Evolutionary conservation across 2,888 invertebrate genomes (phyloP).

Genomic region (Epirrhoe alternata): DNA sequence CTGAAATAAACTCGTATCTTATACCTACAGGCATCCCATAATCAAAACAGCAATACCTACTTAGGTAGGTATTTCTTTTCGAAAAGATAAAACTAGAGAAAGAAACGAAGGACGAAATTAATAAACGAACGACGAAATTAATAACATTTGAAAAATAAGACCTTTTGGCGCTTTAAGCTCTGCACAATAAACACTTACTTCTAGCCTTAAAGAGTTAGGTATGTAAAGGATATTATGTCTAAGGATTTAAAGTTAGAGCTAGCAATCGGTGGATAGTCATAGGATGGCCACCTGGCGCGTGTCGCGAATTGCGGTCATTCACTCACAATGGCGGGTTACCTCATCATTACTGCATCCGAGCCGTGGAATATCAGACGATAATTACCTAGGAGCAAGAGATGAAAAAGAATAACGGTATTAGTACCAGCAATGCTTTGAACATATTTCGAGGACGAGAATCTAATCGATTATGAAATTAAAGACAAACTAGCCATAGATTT

Average conservation of each 20-base stretch:
- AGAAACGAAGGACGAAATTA: background rate
- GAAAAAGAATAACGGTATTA: conserved; percentile 13
- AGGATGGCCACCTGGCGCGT: conserved; percentile 63
- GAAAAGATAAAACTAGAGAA: background rate
- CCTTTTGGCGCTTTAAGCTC: too few relatives aligned
- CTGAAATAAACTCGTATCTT: background rate
- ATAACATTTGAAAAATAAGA: too few relatives aligned
- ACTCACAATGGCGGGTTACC: conserved; percentile 50
- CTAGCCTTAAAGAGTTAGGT: too few relatives aligned
- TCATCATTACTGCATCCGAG: conserved; percentile 38
- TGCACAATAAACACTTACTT: too few relatives aligned
- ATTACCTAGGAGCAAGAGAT: conserved; percentile 15
- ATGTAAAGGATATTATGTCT: background rate
- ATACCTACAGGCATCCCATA: background rate
- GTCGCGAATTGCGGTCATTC: conserved; percentile 74
- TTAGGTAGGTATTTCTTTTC: too few relatives aligned
- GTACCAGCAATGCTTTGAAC: background rate
- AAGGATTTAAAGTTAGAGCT: background rate
- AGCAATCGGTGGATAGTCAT: background rate
- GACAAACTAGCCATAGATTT: background rate
- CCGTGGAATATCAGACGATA: conserved; percentile 32
- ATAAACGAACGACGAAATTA: too few relatives aligned
- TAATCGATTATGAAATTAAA: conserved; percentile 1
- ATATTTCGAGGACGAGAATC: conserved; percentile 1
- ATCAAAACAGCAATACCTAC: background rate